Evolutionary conservation across 2,113 vertebrate species (phyloP).

Genomic region (Centropus bengalensis): DNA sequence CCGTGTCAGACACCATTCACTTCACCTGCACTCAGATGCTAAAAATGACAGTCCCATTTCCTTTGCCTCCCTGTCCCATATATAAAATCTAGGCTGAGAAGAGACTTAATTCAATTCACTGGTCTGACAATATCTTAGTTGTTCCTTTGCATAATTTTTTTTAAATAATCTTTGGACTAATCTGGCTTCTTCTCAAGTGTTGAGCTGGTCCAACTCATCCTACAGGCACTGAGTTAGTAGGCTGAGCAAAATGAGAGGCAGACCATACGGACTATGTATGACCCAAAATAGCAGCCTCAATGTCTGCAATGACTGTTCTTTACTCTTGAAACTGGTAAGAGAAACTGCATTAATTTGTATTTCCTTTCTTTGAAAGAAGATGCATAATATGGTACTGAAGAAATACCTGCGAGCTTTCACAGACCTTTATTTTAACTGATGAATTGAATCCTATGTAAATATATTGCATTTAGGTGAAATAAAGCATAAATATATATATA

Average conservation of each 20-base stretch:
- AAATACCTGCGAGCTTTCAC: not conserved
- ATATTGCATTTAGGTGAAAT: not conserved
- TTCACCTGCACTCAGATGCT: not conserved
- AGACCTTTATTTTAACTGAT: not conserved
- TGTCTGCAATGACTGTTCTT: not conserved
- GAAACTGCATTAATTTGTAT: not conserved
- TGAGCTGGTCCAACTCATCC: not conserved
- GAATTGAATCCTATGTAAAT: not conserved
- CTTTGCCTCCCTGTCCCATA: not conserved
- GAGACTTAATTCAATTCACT: not conserved
- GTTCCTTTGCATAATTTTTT: not conserved
- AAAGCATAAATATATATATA: not conserved
- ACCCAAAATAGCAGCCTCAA: not conserved
- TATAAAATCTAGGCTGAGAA: not conserved
- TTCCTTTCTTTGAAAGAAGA: not conserved
- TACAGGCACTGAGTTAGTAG: not conserved
- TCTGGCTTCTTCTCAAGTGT: not conserved
- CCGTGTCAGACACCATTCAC: fast-evolving
- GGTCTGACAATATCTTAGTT: not conserved
- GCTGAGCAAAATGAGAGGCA: not conserved
- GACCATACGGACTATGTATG: not conserved
- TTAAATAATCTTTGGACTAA: not conserved
- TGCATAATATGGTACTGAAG: not conserved
- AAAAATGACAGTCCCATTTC: not conserved
- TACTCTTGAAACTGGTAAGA: not conserved